These are phyloP conservation scores for Conistra vaccinii DNA, from an alignment of 2,888 invertebrate species.

Conservation along the genomic window DNA sequence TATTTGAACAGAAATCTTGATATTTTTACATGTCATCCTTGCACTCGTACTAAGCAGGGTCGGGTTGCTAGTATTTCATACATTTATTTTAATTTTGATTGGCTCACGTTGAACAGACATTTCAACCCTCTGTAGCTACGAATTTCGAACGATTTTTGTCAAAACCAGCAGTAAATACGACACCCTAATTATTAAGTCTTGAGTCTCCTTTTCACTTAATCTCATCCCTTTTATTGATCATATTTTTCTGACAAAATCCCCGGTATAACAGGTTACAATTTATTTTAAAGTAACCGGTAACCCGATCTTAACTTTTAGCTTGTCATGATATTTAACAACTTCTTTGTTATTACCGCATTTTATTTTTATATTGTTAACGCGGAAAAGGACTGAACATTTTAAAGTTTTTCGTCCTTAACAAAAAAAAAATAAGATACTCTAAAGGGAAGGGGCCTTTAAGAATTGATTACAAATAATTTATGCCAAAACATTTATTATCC, in stretches of 20 bases:
- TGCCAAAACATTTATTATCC: background rate
- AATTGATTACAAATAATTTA: background rate
- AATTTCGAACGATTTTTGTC: background rate
- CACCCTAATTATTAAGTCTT: background rate
- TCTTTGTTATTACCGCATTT: background rate
- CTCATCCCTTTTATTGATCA: background rate
- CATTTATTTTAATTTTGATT: background rate
- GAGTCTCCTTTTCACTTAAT: background rate
- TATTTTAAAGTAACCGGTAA: constrained; percentile 27
- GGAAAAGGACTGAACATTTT: background rate
- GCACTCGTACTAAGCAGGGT: no score
- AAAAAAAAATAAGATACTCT: background rate
- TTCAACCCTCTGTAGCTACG: no score
- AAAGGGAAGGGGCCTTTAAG: no score
- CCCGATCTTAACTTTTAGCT: constrained; percentile 15
- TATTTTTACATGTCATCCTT: background rate
- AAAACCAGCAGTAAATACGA: background rate
- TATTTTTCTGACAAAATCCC: constrained; percentile 5
- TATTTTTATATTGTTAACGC: background rate
- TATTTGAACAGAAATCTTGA: background rate
- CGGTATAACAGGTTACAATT: constrained; percentile 4
- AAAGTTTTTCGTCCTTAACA: background rate
- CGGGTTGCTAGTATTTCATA: background rate
- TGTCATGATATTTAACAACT: constrained; percentile 20
- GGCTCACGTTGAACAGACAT: background rate